Evolutionary conservation across 2,888 invertebrate genomes (phyloP), one percentile per base, ranked within the genome.

Genomic region (Diaperis boleti): DNA sequence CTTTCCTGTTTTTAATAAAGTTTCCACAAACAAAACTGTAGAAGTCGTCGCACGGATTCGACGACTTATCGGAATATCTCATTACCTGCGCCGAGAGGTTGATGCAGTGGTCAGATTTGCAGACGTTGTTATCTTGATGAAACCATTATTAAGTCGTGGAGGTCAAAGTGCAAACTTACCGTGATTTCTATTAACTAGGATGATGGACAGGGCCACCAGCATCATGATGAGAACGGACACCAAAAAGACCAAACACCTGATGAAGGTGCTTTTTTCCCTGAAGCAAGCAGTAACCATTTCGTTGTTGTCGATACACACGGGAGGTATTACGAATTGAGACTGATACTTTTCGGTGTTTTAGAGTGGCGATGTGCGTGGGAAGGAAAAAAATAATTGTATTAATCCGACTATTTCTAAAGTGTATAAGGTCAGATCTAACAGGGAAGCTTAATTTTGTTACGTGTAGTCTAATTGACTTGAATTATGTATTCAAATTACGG

Each of bases 31-130:
- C 85, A 74, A 88, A 91, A 69, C 86, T 82, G 77, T 91, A 91
- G 79, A 91, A 91, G 74, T 91, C 89, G 68, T 91, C 89, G 73
- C 91, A 91, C 0, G 91, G 91, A 64, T 90, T 87, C 10, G 87
- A 31, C 7, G 35, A 39, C 42, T 55, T 26, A 15, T 64, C 60
- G 7, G 47, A 20, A 15, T 52, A 55, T 11, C 56, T 18, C 1
- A 64, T 47, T 1, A 60, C 8, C 37, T 60, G 41, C 0, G 64
- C 64, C 5, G 64, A 64, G 14, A 29, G 22, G 26, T 55, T 59
- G 8, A 60, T 60, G 39, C 64, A 64, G 14, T 37, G 26, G 8
- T 59, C 63, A 11, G 59, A 14, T 15, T 59, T 54, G 15, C 63
- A 63, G 4, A 50, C 18, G 54, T 52, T 11, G n/a, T 59, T 17